Evolutionary conservation across 2,888 invertebrate genomes (phyloP), one percentile per base, ranked within the genome.

Genomic region (Pachycephus smyrnensis): DNA sequence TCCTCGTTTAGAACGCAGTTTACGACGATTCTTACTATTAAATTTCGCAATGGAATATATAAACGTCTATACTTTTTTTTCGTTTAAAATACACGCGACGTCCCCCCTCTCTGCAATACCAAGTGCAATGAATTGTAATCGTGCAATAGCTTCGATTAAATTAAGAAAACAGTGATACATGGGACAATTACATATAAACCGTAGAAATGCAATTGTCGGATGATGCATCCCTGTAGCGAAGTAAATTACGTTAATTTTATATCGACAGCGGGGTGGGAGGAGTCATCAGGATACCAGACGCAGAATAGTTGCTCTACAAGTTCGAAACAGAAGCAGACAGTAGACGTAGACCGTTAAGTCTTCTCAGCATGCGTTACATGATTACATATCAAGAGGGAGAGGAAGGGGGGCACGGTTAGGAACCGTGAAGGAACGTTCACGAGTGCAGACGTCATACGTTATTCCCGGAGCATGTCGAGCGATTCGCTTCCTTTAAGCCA

Each of bases 341-440:
- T 55, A 23, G 55, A 55, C 55, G 23, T 71, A 31, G 71, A 71
- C 71, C 71, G 71, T 71, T 71, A 71, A 71, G 71, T 71, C 71
- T 71, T 71, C 71, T 9, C 71, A 33, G 32, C 71, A 33, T 71
- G 68, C 23, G 71, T 71, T 71, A 32, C 71, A 71, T 33, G 71
- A 71, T 71, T 71, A 12, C 31, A 71, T 71, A 71, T 71, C 71
- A 71, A 31, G 32, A 23, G 12, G 12, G 31, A 4, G 71, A 9
- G 23, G 31, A 9, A 3, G 6, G 33, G 15, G 6, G 9, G 55
- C 55, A 55, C 23, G 55, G 9, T 23, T 55, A 55, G 55, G 55
- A 55, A 55, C 55, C 55, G 55, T 55, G 23, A 55, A 23, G 23
- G 55, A 55, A 23, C 55, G 23, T 55, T 55, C 55, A 55, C 55